phyloP scores from a whole-genome alignment of 2,113 vertebrate genomes.

The Numida meleagris region DNA sequence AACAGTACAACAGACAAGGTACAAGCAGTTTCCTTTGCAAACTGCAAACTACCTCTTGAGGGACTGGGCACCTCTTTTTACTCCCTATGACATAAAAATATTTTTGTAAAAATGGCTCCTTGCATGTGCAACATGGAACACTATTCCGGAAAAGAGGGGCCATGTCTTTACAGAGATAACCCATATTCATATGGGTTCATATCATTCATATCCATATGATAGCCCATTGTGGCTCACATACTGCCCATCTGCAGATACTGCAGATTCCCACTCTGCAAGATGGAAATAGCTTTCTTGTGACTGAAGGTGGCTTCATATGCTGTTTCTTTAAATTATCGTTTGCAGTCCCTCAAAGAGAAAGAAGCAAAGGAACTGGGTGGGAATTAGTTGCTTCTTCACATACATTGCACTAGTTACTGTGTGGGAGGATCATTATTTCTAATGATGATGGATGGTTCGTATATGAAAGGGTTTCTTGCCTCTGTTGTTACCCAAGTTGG shows the following conservation, averaged over 20 bases:
- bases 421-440: constrained; percentile 70
- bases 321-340: constrained; percentile 71
- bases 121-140: not conserved
- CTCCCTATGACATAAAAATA: not conserved
- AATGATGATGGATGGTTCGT: constrained; percentile 73
- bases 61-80: not conserved
- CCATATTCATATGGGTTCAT: no score
- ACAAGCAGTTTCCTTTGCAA: not conserved
- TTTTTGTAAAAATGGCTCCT: not conserved
- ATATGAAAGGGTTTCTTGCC: constrained; percentile 61
- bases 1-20: not conserved
- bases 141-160: not conserved
- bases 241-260: not conserved
- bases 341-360: constrained; percentile 64
- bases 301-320: constrained; percentile 38
- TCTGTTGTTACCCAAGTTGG: constrained; percentile 51
- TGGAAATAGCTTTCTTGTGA: constrained; percentile 50
- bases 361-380: constrained; percentile 60
- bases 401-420: constrained; percentile 64
- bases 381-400: constrained; percentile 64
- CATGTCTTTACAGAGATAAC: not conserved
- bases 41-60: not conserved
- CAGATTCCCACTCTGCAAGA: constrained; percentile 21
- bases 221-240: constrained; percentile 19
- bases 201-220: no score